Conservation (phyloP, 2,888 invertebrate species). For the Salticus scenicus region DNA sequence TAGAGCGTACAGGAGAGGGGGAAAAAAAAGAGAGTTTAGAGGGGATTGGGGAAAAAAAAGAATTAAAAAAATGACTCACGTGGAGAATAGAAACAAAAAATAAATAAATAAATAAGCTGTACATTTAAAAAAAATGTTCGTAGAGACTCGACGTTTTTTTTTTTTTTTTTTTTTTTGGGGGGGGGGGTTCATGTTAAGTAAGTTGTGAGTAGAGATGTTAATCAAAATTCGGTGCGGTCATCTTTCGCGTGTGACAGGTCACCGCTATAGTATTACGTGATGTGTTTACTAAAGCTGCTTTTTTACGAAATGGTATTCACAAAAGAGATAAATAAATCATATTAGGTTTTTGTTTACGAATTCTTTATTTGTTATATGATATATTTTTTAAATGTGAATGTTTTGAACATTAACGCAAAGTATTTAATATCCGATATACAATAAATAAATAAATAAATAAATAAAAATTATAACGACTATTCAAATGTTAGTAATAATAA, state of each 20-base stretch:
- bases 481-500: too few relatives aligned
- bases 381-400: too few relatives aligned
- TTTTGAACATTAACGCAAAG: too few relatives aligned
- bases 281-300: not conserved
- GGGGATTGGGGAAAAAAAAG: conserved; percentile 44
- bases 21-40: conserved; percentile 32
- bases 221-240: conserved; percentile 22
- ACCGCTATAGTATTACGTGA: conserved; percentile 22
- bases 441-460: too few relatives aligned
- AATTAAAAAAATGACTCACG: conserved; percentile 39
- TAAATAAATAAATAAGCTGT: too few relatives aligned
- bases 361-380: too few relatives aligned
- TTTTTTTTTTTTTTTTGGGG: conserved; percentile 39
- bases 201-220: not conserved
- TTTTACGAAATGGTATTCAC: too few relatives aligned
- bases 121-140: not conserved
- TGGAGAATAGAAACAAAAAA: conserved; percentile 47
- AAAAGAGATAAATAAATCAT: too few relatives aligned
- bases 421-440: too few relatives aligned
- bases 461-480: too few relatives aligned
- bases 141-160: conserved; percentile 43
- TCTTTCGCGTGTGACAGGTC: conserved; percentile 41
- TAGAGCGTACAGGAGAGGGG: not conserved
- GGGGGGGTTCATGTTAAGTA: conserved; percentile 20
- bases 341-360: too few relatives aligned